Conservation (phyloP, 1,140 invertebrate genomes). For the Zaprionus davidi region DNA sequence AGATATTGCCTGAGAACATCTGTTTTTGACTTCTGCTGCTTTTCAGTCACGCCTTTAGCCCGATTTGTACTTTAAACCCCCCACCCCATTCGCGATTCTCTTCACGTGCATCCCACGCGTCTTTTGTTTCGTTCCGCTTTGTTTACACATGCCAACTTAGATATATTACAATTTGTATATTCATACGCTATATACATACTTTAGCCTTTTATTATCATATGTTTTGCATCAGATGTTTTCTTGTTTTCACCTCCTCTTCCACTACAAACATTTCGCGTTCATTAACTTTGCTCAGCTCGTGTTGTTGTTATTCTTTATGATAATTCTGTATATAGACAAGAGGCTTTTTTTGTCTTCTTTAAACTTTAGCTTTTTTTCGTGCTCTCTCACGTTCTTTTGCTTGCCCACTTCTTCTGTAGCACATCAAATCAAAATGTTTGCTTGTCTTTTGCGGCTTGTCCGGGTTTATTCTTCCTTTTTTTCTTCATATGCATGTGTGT, state of each 20-base stretch:
- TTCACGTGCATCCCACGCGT: slow-evolving; percentile 56
- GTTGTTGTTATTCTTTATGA: slow-evolving; percentile 52
- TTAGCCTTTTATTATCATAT: slow-evolving; percentile 51
- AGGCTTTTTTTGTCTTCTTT: background rate
- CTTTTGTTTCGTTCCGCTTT: slow-evolving; percentile 45
- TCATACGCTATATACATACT: background rate
- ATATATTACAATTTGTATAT: slow-evolving; percentile 23
- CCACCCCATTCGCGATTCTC: slow-evolving; percentile 29
- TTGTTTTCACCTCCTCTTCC: slow-evolving; percentile 25
- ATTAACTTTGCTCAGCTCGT: slow-evolving; percentile 48
- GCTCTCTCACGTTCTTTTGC: slow-evolving; percentile 33
- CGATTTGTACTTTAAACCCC: slow-evolving; percentile 53
- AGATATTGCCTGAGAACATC: slow-evolving; percentile 23
- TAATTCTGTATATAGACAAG: slow-evolving; percentile 52
- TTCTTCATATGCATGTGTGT: slow-evolving; percentile 13
- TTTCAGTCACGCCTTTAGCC: slow-evolving; percentile 51
- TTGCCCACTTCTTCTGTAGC: slow-evolving; percentile 3
- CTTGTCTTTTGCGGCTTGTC: slow-evolving; percentile 41
- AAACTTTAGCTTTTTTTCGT: slow-evolving; percentile 32
- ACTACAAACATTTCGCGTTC: slow-evolving; percentile 64
- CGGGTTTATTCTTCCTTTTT: slow-evolving; percentile 41
- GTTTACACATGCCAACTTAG: slow-evolving; percentile 28
- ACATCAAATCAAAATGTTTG: slow-evolving; percentile 63
- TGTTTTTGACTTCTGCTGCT: slow-evolving; percentile 24
- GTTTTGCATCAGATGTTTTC: slow-evolving; percentile 68